Conservation (phyloP, 2,888 invertebrate genomes). For the Drosophila pegasa region DNA sequence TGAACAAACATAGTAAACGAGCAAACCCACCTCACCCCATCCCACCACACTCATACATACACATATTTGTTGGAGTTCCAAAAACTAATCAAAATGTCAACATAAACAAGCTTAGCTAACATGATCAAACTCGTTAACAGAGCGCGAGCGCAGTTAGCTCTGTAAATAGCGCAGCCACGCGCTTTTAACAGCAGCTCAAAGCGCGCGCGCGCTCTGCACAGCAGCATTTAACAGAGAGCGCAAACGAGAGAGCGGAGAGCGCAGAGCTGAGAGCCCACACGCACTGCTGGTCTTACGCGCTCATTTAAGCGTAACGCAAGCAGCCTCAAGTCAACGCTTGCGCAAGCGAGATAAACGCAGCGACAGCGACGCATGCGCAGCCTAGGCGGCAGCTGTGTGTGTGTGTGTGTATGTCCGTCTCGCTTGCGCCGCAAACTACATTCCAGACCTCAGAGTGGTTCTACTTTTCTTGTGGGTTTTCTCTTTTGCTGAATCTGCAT, state of each 20-base stretch:
- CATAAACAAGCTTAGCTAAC: not conserved
- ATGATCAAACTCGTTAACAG: not conserved
- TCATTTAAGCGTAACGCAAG: constrained; percentile 80
- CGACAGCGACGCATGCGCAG: constrained; percentile 54
- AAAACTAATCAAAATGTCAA: not conserved
- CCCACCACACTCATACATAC: not conserved
- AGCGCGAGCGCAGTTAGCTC: not conserved
- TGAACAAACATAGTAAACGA: constrained; percentile 1
- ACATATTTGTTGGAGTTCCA: not conserved
- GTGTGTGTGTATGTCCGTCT: constrained; percentile 22
- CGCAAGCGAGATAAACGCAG: constrained; percentile 53
- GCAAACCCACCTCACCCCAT: too few relatives aligned
- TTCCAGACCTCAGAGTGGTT: constrained; percentile 17
- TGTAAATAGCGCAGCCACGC: constrained; percentile 29
- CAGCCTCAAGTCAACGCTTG: constrained; percentile 44
- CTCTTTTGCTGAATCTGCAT: constrained; percentile 48
- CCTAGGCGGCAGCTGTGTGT: constrained; percentile 30
- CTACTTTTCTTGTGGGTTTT: constrained; percentile 10
- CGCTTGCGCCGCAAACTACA: constrained; percentile 41
- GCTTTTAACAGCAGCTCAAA: constrained; percentile 38
- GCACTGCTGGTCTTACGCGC: constrained; percentile 77
- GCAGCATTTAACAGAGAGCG: not conserved
- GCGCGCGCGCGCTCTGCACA: not conserved
- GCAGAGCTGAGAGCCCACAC: constrained; percentile 8
- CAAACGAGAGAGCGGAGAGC: not conserved